A percentile compares a stretch with the other conserved stretches of the same genome.
These are phyloP conservation scores for Crocodylus rhombifer DNA, from an alignment of 2,797 vertebrate species.

Conservation along the genomic window DNA sequence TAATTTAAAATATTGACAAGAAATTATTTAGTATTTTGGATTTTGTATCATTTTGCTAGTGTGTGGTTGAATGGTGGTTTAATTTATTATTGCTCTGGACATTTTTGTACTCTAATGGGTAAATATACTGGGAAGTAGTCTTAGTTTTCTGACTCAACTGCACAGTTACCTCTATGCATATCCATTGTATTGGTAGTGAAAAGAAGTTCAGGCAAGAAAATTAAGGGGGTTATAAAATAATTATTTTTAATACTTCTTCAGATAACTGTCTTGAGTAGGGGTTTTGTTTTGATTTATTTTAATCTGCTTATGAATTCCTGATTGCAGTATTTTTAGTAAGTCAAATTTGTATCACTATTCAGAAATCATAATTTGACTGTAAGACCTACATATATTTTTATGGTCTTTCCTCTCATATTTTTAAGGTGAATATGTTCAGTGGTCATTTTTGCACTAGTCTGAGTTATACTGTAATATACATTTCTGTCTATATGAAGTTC, in stretches of 20 bases:
- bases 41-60: neutral
- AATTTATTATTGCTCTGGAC: neutral
- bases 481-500: neutral
- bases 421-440: slow-evolving; percentile 1
- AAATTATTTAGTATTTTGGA: neutral
- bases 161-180: neutral
- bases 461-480: neutral
- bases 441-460: slow-evolving; percentile 11
- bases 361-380: neutral
- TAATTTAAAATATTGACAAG: neutral
- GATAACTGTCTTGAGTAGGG: slow-evolving; percentile 65
- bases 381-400: slow-evolving; percentile 16
- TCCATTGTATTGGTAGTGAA: neutral
- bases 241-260: slow-evolving; percentile 66
- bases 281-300: slow-evolving; percentile 77
- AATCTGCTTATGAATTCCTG: slow-evolving; percentile 76
- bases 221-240: slow-evolving; percentile 58
- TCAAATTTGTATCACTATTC: slow-evolving; percentile 50
- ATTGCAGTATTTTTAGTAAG: slow-evolving; percentile 47
- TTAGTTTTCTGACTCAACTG: neutral
- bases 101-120: neutral
- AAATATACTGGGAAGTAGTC: neutral
- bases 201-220: slow-evolving; percentile 20
- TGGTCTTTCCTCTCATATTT: slow-evolving; percentile 39
- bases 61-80: neutral